Base-by-base conservation (phyloP, 2,888 invertebrate species). In the Theretra japonica region DNA sequence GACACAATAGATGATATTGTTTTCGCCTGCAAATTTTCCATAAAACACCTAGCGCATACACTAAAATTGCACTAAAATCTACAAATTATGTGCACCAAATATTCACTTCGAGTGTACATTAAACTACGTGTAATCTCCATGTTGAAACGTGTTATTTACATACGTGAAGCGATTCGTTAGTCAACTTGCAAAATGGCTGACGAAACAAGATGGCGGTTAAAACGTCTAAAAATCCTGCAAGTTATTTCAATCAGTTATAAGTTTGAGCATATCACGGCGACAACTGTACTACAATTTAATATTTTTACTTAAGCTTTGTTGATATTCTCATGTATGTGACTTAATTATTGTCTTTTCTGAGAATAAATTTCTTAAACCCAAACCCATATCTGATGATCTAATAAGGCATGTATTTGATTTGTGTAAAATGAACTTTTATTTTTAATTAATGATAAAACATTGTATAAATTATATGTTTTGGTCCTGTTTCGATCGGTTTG, bases 111-210 rank as follows among this genome's bases (percentile, higher is more conserved):
- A 83, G 83, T 84, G 83, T 81, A 80, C 77, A 74, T 79, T 82
- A 77, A 73, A 77, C 76, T 25, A 68, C 23, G 60, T 72, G 72
- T 72, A 53, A 69, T 72, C 30, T 72, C 57, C 68, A 60, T 68
- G 8, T 69, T 83, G 84, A 84, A 82, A 84, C 78, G 79, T 81
- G 82, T 88, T 90, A 89, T 90, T 80, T 90, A 90, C 89, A 90
- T 56, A 53, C 4, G 83, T 82, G 83, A 83, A 82, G 77, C 81
- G 82, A 84, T 87, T 86, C 8, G 19, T 70, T 82, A 82, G 75
- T 80, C 77, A 78, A 80, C 74, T 79, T 78, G 78, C 75, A 82
- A 83, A 81, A 86, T 86, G 85, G 83, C 80, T 78, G 85, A 80
- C 75, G 65, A 30, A n/a, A 30, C 30, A 65, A 65, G 33, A 71